A percentile compares a stretch with the other conserved stretches of the same genome.
Conservation (phyloP, 2,888 invertebrate genomes). For the Ceramica pisi region DNA sequence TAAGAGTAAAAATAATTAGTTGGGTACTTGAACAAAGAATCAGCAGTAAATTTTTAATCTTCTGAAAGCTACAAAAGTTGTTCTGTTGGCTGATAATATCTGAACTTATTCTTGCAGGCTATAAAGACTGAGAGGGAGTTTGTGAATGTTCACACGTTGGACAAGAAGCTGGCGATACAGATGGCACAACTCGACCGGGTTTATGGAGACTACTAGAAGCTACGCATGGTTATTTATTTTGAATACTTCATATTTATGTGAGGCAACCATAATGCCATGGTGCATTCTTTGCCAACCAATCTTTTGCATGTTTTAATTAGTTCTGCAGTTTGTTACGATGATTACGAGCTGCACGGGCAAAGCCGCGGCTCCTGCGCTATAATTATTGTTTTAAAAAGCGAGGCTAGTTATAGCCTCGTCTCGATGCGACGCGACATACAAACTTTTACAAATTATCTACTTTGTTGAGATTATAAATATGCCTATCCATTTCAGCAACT, state of each 20-base stretch:
- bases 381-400: not conserved
- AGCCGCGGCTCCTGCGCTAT: too few species aligned
- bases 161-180: conserved; percentile 69
- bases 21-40: not conserved
- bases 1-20: too few species aligned
- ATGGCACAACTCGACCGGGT: conserved; percentile 68
- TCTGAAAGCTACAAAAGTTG: too few species aligned
- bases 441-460: not conserved
- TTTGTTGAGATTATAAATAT: too few species aligned
- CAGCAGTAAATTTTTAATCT: too few species aligned
- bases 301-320: not conserved
- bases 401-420: too few species aligned
- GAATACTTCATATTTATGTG: not conserved
- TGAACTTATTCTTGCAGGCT: conserved; percentile 62
- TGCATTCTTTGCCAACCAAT: not conserved
- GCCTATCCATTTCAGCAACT: not conserved
- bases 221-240: not conserved
- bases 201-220: conserved; percentile 66
- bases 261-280: not conserved
- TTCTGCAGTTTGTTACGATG: not conserved
- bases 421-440: not conserved
- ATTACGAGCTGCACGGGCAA: not conserved
- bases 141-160: conserved; percentile 70
- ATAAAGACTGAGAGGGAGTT: conserved; percentile 71
- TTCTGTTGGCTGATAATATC: not conserved